These are phyloP conservation scores for Xanthia togata DNA, from an alignment of 2,888 invertebrate species.

Conservation along the genomic window DNA sequence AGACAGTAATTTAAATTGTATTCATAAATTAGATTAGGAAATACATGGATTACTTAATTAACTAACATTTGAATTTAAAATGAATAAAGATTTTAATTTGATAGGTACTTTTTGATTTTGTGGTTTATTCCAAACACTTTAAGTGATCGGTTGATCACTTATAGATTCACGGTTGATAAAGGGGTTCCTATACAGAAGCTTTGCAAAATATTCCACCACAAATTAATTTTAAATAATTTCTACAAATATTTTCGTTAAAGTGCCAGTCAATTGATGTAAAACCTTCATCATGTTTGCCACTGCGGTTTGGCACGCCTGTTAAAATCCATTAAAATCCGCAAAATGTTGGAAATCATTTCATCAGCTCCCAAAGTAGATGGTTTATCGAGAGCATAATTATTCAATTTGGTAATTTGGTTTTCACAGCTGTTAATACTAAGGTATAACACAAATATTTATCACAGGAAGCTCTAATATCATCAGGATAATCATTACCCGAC, in stretches of 20 bases:
- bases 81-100: neutral
- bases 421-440: neutral
- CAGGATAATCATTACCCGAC: neutral
- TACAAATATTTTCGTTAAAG: slow-evolving; percentile 12
- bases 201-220: neutral
- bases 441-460: neutral
- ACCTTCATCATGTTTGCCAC: slow-evolving; percentile 31
- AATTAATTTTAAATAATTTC: neutral
- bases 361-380: slow-evolving; percentile 7
- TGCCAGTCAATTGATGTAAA: slow-evolving; percentile 20
- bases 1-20: neutral
- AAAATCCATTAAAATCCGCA: slow-evolving; percentile 44
- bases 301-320: slow-evolving; percentile 54
- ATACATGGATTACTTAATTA: neutral
- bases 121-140: neutral
- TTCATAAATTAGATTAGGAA: neutral
- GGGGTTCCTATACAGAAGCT: neutral
- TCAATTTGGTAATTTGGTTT: slow-evolving; percentile 8
- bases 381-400: slow-evolving; percentile 10
- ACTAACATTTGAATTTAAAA: neutral
- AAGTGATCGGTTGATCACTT: too few relatives aligned
- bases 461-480: neutral
- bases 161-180: too few relatives aligned
- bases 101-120: neutral
- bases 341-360: slow-evolving; percentile 37